Conservation (phyloP, 37 sponge, comb jelly and placozoan genomes). For the Agelas oroides region DNA sequence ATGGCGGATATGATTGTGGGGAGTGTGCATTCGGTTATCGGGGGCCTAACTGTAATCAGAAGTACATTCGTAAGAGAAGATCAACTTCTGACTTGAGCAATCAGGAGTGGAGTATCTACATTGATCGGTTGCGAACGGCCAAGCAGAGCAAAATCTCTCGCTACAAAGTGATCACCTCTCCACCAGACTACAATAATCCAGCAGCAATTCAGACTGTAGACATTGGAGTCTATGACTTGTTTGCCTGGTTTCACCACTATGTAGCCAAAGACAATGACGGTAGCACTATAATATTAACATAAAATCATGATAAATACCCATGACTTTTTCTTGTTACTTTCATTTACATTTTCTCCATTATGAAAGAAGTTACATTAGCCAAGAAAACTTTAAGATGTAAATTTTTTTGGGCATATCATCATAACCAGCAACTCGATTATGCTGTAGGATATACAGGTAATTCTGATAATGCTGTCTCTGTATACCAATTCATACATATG, state of each 20-base stretch:
- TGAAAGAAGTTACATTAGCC: too few species aligned
- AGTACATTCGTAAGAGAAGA: not conserved
- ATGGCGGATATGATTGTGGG: conserved; percentile 11
- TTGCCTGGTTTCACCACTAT: conserved; percentile 4
- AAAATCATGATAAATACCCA: too few species aligned
- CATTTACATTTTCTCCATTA: too few species aligned
- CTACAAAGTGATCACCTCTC: not conserved
- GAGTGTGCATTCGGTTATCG: not conserved
- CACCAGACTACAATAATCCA: not conserved
- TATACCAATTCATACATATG: too few species aligned
- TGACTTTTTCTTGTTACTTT: too few species aligned
- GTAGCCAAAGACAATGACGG: not conserved
- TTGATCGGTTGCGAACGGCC: not conserved
- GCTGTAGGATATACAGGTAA: too few species aligned
- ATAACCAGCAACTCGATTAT: too few species aligned
- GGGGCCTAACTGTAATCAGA: not conserved
- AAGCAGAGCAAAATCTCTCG: not conserved
- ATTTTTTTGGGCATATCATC: too few species aligned
- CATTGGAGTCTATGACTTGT: not conserved
- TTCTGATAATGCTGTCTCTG: too few species aligned
- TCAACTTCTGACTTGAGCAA: not conserved
- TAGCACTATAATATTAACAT: too few species aligned
- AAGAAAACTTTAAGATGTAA: too few species aligned
- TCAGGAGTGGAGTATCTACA: not conserved
- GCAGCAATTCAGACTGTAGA: not conserved